Conservation (phyloP, 2,797 vertebrate genomes). For the Enoplosus armatus region DNA sequence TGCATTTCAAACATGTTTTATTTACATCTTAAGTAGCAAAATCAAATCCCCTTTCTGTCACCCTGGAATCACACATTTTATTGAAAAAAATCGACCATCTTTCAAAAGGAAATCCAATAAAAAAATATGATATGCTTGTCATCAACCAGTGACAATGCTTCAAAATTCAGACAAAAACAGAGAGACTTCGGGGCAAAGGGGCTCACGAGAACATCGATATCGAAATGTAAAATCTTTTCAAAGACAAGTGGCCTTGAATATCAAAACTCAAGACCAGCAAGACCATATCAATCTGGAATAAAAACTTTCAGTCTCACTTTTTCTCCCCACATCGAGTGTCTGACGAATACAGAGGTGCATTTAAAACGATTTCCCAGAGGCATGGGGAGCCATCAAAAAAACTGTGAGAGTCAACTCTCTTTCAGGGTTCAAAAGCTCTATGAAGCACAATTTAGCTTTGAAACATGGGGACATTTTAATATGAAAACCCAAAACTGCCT, state of each 20-base stretch:
- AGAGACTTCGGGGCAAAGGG: not conserved
- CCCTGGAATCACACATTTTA: slow-evolving; percentile 42
- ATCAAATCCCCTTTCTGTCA: slow-evolving; percentile 44
- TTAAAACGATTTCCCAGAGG: slow-evolving; percentile 66
- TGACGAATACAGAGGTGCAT: slow-evolving; percentile 63
- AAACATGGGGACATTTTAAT: slow-evolving; percentile 64
- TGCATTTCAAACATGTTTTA: slow-evolving; percentile 72
- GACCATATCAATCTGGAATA: slow-evolving; percentile 24
- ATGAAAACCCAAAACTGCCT: slow-evolving; percentile 63
- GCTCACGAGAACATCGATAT: not conserved
- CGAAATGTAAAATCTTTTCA: not conserved
- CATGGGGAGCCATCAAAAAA: slow-evolving; percentile 37
- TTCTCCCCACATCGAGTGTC: slow-evolving; percentile 9
- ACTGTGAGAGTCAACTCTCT: slow-evolving; percentile 49
- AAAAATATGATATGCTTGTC: not conserved
- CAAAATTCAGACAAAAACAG: slow-evolving; percentile 1
- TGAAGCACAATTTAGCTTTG: slow-evolving; percentile 77
- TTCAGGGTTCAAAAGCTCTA: slow-evolving; percentile 70
- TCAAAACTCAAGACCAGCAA: slow-evolving; percentile 30
- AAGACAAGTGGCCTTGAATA: slow-evolving; percentile 54
- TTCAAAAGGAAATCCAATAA: slow-evolving; percentile 10
- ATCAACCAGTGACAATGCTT: not conserved
- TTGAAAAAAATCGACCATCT: not conserved
- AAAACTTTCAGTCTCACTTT: slow-evolving; percentile 45
- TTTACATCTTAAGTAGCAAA: slow-evolving; percentile 55